Evolutionary conservation across 2,113 vertebrate genomes (phyloP).

Genomic region (Axis porcinus): DNA sequence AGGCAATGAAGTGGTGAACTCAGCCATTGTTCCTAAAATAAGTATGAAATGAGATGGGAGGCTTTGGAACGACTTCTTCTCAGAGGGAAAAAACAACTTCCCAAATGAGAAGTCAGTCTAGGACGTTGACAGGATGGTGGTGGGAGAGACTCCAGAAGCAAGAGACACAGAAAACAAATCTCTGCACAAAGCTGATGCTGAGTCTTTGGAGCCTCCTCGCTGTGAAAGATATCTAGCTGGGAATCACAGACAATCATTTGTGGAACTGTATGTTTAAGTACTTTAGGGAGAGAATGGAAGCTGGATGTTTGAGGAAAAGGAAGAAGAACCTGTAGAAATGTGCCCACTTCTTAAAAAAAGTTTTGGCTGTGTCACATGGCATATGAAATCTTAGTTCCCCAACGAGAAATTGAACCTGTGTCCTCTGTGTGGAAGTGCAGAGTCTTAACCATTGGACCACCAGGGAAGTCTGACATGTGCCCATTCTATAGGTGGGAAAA

Average conservation of each 20-base stretch:
- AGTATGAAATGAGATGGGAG: constrained; percentile 36
- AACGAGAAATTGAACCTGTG: not conserved
- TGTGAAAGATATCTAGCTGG: not conserved
- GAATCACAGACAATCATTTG: not conserved
- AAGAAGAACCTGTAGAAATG: not conserved
- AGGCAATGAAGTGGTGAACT: constrained; percentile 38
- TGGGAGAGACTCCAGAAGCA: not conserved
- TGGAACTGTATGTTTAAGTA: not conserved
- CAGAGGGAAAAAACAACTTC: not conserved
- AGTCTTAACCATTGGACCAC: not conserved
- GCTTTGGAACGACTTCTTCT: not conserved
- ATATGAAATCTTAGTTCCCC: not conserved
- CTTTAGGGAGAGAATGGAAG: not conserved
- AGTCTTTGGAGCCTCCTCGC: not conserved
- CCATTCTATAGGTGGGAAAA: not conserved
- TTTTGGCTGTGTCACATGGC: not conserved
- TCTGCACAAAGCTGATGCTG: not conserved
- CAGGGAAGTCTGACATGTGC: not conserved
- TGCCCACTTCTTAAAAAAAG: not conserved
- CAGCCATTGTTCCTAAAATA: constrained; percentile 62
- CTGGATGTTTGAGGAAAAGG: not conserved
- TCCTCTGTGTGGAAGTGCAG: not conserved
- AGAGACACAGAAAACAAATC: not conserved
- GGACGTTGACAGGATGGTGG: not conserved
- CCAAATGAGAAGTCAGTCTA: not conserved